phyloP scores from a whole-genome alignment of 2,888 invertebrate genomes.

The Aelia acuminata region DNA sequence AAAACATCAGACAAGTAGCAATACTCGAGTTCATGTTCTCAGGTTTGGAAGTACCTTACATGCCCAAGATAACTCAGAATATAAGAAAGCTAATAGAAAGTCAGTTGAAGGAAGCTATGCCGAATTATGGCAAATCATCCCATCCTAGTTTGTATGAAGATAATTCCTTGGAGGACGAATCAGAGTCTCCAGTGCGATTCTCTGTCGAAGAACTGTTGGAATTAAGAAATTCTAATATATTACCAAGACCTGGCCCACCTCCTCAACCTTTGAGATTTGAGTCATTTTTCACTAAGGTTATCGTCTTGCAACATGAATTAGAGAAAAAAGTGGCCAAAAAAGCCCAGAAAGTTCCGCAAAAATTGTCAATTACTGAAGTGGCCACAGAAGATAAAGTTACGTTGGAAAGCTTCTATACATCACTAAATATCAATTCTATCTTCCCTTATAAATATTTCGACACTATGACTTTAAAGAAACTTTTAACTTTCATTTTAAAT shows the following conservation, averaged over 20 bases:
- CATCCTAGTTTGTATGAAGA: background rate
- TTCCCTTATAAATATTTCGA: constrained; percentile 49
- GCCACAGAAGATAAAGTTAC: background rate
- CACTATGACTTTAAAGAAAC: constrained; percentile 36
- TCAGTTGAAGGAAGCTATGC: constrained; percentile 68
- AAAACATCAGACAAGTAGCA: constrained; percentile 74
- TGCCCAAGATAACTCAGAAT: background rate
- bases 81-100: constrained; percentile 3
- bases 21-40: constrained; percentile 75
- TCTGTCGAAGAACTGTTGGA: constrained; percentile 70
- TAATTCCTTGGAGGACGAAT: background rate
- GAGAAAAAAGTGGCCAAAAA: background rate
- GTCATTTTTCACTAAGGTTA: constrained; percentile 51
- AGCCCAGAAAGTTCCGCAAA: background rate
- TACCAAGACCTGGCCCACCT: constrained; percentile 33
- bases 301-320: constrained; percentile 5
- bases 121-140: background rate
- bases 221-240: constrained; percentile 54
- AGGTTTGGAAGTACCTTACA: constrained; percentile 71
- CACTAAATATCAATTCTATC: background rate
- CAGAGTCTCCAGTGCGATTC: background rate
- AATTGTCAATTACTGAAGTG: background rate
- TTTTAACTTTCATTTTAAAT: constrained; percentile 49
- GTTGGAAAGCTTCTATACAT: constrained; percentile 37
- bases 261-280: background rate